Percentiles rank a stretch among this genome's conserved stretches.
Conservation (phyloP, 2,797 vertebrate genomes). For the Acanthurus lineatus region DNA sequence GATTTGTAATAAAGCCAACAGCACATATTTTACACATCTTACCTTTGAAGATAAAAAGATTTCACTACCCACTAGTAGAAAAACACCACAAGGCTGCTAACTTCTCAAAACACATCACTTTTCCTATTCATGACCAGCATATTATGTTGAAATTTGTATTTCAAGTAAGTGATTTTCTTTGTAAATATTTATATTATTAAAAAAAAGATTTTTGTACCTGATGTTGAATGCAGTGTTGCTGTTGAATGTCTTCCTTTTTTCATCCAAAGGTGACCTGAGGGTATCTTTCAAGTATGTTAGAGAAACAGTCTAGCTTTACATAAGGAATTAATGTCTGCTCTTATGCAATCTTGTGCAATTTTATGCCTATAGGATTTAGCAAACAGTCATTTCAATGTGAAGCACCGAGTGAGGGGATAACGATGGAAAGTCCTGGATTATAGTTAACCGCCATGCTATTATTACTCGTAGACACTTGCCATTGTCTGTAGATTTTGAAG, state of each 20-base stretch:
- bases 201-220: constrained; percentile 13
- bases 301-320: constrained; percentile 64
- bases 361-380: constrained; percentile 70
- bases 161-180: not conserved
- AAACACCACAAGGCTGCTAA: not conserved
- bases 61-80: not conserved
- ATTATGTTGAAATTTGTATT: not conserved
- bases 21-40: too few relatives aligned
- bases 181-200: constrained; percentile 9
- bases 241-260: constrained; percentile 25
- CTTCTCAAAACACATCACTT: not conserved
- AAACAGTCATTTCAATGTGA: constrained; percentile 79
- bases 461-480: constrained; percentile 76
- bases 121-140: not conserved
- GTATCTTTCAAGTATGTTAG: constrained; percentile 56
- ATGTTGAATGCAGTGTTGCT: not conserved
- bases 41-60: not conserved
- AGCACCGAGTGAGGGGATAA: constrained; percentile 71
- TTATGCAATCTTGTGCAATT: constrained; percentile 78
- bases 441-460: constrained; percentile 73
- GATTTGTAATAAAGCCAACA: too few relatives aligned
- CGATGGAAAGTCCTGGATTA: constrained; percentile 79
- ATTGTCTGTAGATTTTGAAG: constrained; percentile 81
- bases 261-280: constrained; percentile 71
- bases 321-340: constrained; percentile 71